phyloP scores from a whole-genome alignment of 2,888 invertebrate species.

The Ichneumoninae sp. region DNA sequence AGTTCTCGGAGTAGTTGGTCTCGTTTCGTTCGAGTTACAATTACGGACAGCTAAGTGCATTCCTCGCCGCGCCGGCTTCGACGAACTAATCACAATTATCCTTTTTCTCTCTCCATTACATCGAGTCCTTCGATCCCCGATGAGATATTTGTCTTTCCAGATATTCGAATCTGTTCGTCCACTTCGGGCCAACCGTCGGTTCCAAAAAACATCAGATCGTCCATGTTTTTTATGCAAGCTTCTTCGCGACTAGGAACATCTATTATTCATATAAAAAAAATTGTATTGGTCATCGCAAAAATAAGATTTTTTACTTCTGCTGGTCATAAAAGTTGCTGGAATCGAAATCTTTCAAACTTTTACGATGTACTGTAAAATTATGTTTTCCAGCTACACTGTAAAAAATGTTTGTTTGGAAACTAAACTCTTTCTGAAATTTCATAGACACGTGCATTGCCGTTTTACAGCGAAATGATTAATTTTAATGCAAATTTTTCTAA shows the following conservation, averaged over 20 bases:
- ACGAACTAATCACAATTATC: constrained; percentile 7
- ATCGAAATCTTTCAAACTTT: too few species aligned
- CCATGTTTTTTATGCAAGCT: neutral
- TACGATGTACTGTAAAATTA: neutral
- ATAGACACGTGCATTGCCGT: too few species aligned
- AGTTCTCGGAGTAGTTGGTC: neutral
- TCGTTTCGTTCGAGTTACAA: constrained; percentile 18
- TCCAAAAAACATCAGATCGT: neutral
- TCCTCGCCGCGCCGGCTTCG: neutral
- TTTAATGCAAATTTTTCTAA: too few species aligned
- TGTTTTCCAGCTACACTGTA: neutral
- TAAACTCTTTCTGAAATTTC: neutral
- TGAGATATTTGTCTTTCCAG: neutral
- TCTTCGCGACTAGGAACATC: neutral
- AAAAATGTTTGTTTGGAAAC: too few species aligned
- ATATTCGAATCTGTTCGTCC: neutral
- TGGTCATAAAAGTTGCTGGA: too few species aligned
- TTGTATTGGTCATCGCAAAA: too few species aligned
- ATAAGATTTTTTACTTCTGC: too few species aligned
- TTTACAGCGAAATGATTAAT: too few species aligned
- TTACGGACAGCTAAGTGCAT: constrained; percentile 5
- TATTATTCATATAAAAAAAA: too few species aligned
- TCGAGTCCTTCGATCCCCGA: constrained; percentile 6
- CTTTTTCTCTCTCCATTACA: neutral
- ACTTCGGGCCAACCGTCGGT: neutral